A percentile compares a stretch with the other conserved stretches of the same genome.
Evolutionary conservation across 2,888 invertebrate genomes (phyloP).

Genomic region (Congeria kusceri): DNA sequence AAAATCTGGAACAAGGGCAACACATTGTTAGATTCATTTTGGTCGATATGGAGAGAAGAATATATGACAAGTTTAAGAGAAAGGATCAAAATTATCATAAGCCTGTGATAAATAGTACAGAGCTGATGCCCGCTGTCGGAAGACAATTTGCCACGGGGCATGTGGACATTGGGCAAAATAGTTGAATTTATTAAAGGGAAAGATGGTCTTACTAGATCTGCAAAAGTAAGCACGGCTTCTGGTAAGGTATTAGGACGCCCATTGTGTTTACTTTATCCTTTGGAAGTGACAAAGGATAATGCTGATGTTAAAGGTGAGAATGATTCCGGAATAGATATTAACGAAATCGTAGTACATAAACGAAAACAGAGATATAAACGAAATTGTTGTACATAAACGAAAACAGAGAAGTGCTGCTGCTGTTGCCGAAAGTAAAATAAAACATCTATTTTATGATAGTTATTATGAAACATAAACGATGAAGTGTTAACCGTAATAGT

Average conservation of each 20-base stretch:
- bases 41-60: conserved; percentile 5
- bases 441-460: too few relatives aligned
- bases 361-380: too few relatives aligned
- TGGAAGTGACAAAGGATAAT: neutral
- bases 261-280: neutral
- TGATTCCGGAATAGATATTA: too few relatives aligned
- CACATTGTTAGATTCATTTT: neutral
- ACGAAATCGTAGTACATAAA: too few relatives aligned
- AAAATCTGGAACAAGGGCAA: conserved; percentile 8
- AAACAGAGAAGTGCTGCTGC: too few relatives aligned
- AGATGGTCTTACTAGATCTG: neutral
- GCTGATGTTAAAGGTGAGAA: too few relatives aligned
- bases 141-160: conserved; percentile 1
- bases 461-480: too few relatives aligned
- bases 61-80: conserved; percentile 8
- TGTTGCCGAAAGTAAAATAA: too few relatives aligned
- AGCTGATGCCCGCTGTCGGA: neutral
- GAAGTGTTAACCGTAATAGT: too few relatives aligned
- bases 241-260: neutral
- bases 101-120: neutral
- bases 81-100: neutral
- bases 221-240: neutral
- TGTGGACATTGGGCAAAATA: conserved; percentile 3
- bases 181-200: neutral
- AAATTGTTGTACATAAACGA: too few relatives aligned